Base-by-base conservation (phyloP, 2,888 invertebrate genomes). In the Gari tellinella region DNA sequence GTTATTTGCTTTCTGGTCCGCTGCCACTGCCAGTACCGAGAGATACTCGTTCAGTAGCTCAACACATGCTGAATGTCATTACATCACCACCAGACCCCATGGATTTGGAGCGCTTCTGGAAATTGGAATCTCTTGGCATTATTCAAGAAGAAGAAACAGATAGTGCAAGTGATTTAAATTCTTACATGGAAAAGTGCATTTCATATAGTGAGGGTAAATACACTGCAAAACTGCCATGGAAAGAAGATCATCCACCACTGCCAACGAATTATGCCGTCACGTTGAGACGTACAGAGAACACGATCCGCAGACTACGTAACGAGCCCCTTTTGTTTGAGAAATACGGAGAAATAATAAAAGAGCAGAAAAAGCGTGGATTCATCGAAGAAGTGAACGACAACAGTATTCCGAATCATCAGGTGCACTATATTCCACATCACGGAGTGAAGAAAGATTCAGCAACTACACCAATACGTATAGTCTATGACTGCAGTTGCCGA, bases 391-490 rank as follows among this genome's bases (percentile, higher is more conserved):
- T 70, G 40, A 19, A 19, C 45, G 14, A 43, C 5, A 15, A 40
- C 5, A 15, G 17, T 1, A 23, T 17, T 7, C 21, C 15, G 7
- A 23, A 5, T 12, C 10, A 10, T 10, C 12, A 2, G 5, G 55
- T 69, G 2, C 69, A 74, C 17, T 69, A 74, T 37, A 53, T 67
- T 12, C 67, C 70, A 14, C 66, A 76, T 26, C 65, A 66, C 17
- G 21, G 37, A 15, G 63, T 72, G 14, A 63, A 62, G 25, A 76
- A 69, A 43, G 62, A 72, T 1, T 73, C 67, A 0, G n/a, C 41
- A 2, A 77, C 76, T 12, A 77, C 76, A 7, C 72, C 73, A 1
- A 62, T 80, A 14, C 31, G 80, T n/a, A 77, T 80, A 12, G 60
- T 75, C 1, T 75, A 65, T 40, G 62, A 75, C 53, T 75, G 70